Conservation (phyloP, 92 coral and sea anemone genomes). For the Porites lobata region DNA sequence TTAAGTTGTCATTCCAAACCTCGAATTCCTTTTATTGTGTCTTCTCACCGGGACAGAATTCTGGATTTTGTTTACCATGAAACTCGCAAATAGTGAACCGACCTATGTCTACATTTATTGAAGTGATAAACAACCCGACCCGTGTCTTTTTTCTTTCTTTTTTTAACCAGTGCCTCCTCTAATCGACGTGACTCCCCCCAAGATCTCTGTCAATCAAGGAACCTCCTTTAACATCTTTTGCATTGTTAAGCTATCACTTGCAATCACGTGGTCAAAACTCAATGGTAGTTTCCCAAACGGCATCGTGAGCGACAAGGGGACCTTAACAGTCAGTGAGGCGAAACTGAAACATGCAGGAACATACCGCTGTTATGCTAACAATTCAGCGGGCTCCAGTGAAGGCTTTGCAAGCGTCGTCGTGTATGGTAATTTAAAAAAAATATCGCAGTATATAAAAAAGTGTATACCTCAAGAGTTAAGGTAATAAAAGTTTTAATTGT, state of each 20-base stretch:
- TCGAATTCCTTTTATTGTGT: no score
- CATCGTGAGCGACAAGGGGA: conserved; percentile 50
- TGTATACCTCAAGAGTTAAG: no score
- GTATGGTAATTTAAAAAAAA: conserved; percentile 50
- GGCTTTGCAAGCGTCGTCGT: conserved; percentile 80
- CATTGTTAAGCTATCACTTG: conserved; percentile 65
- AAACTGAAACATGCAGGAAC: conserved; percentile 77
- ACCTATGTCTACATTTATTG: no score
- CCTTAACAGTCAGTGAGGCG: conserved; percentile 51
- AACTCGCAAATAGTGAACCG: no score
- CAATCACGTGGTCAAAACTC: conserved; percentile 79
- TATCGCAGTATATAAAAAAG: not conserved
- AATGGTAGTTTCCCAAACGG: conserved; percentile 70
- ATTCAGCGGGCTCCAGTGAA: conserved; percentile 79
- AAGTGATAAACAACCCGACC: not conserved
- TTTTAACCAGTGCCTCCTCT: conserved; percentile 66
- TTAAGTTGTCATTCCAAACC: no score
- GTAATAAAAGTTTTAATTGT: no score
- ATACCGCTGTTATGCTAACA: conserved; percentile 83
- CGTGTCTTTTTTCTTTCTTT: not conserved
- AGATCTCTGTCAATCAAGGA: conserved; percentile 65
- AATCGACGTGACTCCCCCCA: conserved; percentile 73
- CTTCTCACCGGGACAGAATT: no score
- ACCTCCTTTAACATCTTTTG: conserved; percentile 73
- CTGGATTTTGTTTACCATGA: no score